phyloP scores from a whole-genome alignment of 2,888 invertebrate species.

The Linnaemya tessellans region DNA sequence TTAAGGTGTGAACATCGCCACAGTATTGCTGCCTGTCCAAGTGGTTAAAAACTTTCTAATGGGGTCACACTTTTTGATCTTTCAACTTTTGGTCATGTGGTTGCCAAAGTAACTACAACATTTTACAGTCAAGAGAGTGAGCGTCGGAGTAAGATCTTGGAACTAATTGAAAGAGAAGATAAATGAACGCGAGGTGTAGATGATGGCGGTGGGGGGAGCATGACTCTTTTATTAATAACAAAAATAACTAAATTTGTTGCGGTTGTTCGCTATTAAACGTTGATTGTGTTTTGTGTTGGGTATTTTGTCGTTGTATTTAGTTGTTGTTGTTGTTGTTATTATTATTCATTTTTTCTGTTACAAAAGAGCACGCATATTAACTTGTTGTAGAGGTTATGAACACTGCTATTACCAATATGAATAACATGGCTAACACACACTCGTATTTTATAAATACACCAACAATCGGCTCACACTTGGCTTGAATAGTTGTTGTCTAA shows the following conservation, averaged over 20 bases:
- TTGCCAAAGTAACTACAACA: neutral
- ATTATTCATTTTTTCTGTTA: conserved; percentile 40
- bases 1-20: no score
- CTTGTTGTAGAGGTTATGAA: conserved; percentile 70
- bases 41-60: no score
- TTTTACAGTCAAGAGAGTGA: conserved; percentile 33
- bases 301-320: conserved; percentile 47
- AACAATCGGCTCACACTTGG: conserved; percentile 49
- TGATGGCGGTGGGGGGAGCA: no score
- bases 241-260: conserved; percentile 49
- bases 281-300: conserved; percentile 31
- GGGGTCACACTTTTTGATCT: no score
- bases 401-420: conserved; percentile 62
- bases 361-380: conserved; percentile 69
- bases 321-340: neutral
- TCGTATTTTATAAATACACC: conserved; percentile 20
- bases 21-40: no score
- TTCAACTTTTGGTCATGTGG: conserved; percentile 37
- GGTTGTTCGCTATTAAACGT: conserved; percentile 41
- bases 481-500: conserved; percentile 58
- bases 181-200: no score
- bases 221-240: conserved; percentile 50
- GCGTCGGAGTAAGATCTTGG: conserved; percentile 40
- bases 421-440: conserved; percentile 31
- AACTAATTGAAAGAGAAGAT: conserved; percentile 53